Evolutionary conservation across 1,140 invertebrate genomes (phyloP).

Genomic region (Caenorhabditis elegans): DNA sequence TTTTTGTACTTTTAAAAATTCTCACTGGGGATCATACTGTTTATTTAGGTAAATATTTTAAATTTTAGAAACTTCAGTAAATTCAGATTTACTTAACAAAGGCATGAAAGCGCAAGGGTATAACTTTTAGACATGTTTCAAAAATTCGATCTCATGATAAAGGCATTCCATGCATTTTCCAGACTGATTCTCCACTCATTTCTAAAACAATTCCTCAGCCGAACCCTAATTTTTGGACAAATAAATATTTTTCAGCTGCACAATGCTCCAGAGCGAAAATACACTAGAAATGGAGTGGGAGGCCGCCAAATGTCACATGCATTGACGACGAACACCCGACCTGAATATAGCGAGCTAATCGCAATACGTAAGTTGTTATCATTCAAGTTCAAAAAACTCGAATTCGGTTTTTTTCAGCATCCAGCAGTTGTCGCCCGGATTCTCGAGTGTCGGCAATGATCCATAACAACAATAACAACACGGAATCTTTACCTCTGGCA

Average conservation of each 20-base stretch:
- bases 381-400: not conserved
- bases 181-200: too few relatives aligned
- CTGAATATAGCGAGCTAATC: constrained; percentile 1
- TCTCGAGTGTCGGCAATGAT: not conserved
- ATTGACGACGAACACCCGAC: not conserved
- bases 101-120: too few relatives aligned
- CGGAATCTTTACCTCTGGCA: not conserved
- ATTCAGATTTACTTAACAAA: too few relatives aligned
- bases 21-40: too few relatives aligned
- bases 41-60: too few relatives aligned
- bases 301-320: not conserved
- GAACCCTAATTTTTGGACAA: too few relatives aligned
- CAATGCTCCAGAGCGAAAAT: constrained; percentile 1
- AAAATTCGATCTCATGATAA: too few relatives aligned
- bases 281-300: not conserved
- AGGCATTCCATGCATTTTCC: too few relatives aligned
- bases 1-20: too few relatives aligned
- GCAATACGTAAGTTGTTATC: not conserved
- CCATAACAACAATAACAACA: not conserved
- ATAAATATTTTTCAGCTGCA: constrained; percentile 8
- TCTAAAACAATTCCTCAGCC: too few relatives aligned
- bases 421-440: not conserved
- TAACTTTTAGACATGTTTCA: too few relatives aligned
- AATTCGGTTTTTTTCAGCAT: not conserved
- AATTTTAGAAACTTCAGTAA: too few relatives aligned